Evolutionary conservation across 64 coral and sea anemone species (phyloP), one percentile per base, ranked within the genome.

Genomic region (Pocillopora verrucosa): DNA sequence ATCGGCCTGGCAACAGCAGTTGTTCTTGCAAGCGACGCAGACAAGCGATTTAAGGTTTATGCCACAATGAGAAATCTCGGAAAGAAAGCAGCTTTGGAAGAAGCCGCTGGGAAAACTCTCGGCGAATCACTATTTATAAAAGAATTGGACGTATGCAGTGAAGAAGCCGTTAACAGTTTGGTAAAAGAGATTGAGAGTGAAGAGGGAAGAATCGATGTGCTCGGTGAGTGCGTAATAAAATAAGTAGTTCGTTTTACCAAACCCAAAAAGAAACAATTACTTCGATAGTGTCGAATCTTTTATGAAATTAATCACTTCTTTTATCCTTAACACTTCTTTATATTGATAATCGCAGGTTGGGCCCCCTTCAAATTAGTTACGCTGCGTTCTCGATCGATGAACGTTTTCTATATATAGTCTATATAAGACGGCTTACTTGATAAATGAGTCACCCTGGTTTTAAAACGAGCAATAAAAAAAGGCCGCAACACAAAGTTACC

Each of bases 41-140:
- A 87, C 22, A 92, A 92, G 62, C 78, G 87, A 41, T 95, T 85
- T 60, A 91, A 89, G 83, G 94, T 95, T 25, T 95, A 95, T 74
- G 94, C 94, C 6, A 92, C 89, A 11, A 92, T 95, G 90, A 34
- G 90, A 85, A 95, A 92, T 59, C 62, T 95, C 16, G 86, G 88
- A 22, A 95, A 95, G 80, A 86, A 85, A 73, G 58, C 34, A 22
- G 70, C 17, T 0, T 79, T 95, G 13, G 90, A 92, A 61, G 56
- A 72, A 22, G 86, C 80, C 34, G 89, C 73, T 9, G 45, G 76
- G 36, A 68, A 79, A 30, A n/a, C 67, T 45, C 73, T 95, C 26
- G 70, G 79, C 22, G 34, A 92, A 25, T 84, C 94, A 61, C 35
- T 95, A 17, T 89, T 95, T 38, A 79, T 92, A 11, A 84, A 80